Evolutionary conservation across 2,797 vertebrate species (phyloP).

Genomic region (Micromesistius poutassou): DNA sequence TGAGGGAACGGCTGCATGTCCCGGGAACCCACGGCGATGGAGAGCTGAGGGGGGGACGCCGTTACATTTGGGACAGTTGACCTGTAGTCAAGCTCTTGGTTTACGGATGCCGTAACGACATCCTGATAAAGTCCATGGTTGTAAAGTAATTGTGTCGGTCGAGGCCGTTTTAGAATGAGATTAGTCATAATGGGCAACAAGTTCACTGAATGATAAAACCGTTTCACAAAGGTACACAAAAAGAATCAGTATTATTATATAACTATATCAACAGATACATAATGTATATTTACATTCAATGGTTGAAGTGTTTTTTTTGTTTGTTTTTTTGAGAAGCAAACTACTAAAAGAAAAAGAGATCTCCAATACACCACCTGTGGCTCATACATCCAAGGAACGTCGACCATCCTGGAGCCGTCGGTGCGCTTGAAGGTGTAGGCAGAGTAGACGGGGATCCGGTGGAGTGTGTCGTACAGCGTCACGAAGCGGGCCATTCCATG

Average conservation of each 20-base stretch:
- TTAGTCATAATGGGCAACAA: not conserved
- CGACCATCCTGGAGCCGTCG: slow-evolving; percentile 63
- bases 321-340: not conserved
- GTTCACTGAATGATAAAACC: not conserved
- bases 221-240: not conserved
- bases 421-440: slow-evolving; percentile 73
- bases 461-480: slow-evolving; percentile 76
- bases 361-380: slow-evolving; percentile 57
- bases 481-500: slow-evolving; percentile 72
- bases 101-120: not conserved
- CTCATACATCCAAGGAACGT: slow-evolving; percentile 76
- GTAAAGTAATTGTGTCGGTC: not conserved
- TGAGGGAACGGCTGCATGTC: slow-evolving; percentile 67
- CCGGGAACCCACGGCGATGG: slow-evolving; percentile 45
- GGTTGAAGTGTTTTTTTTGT: too few relatives aligned
- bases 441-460: slow-evolving; percentile 69
- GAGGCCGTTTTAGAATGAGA: not conserved
- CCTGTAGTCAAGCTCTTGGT: not conserved
- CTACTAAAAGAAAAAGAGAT: not conserved
- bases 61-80: not conserved
- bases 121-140: not conserved
- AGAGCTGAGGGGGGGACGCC: slow-evolving; percentile 52
- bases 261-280: not conserved
- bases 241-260: not conserved
- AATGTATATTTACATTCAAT: not conserved